These are phyloP conservation scores for Nyctereutes procyonoides DNA, from an alignment of 2,113 vertebrate species.

Conservation along the genomic window DNA sequence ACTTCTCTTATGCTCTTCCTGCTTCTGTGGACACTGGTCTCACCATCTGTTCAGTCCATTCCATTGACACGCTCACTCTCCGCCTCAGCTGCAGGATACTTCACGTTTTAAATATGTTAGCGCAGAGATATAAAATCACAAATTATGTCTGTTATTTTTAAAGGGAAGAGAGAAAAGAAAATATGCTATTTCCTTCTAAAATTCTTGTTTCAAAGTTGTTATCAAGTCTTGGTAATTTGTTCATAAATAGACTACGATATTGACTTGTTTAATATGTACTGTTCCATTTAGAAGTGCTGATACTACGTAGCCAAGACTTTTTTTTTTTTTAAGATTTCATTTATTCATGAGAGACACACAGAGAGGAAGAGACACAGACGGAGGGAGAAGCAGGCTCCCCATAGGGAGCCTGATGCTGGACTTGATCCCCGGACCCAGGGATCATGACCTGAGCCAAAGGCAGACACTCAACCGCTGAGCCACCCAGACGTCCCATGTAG, in stretches of 20 bases:
- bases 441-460: too few species aligned
- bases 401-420: too few species aligned
- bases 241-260: neutral
- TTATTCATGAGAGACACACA: too few species aligned
- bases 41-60: too few species aligned
- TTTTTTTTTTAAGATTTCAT: too few species aligned
- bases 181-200: neutral
- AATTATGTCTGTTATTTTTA: neutral
- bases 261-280: neutral
- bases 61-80: neutral
- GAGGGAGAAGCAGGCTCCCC: too few species aligned
- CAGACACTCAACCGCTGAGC: too few species aligned
- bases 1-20: neutral
- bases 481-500: neutral
- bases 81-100: neutral
- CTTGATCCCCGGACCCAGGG: too few species aligned
- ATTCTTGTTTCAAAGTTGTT: neutral
- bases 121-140: neutral
- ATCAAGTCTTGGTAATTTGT: neutral
- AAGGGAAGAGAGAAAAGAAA: neutral
- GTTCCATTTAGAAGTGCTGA: neutral
- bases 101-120: neutral
- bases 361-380: too few species aligned
- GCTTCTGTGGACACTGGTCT: accelerated
- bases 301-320: too few species aligned